phyloP scores from a whole-genome alignment of 92 coral and sea anemone genomes.

The Paramuricea clavata region DNA sequence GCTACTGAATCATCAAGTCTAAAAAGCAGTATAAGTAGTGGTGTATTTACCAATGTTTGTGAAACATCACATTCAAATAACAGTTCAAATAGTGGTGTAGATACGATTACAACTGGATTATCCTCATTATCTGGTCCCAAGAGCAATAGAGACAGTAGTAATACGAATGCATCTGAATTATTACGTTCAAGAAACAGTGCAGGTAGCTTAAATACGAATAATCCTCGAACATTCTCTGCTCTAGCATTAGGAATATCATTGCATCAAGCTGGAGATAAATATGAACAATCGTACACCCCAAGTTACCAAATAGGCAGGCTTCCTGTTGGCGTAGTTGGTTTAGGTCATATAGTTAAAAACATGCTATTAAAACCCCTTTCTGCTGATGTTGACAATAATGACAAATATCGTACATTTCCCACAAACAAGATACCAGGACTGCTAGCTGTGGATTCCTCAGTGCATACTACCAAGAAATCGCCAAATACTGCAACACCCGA shows the following conservation, averaged over 20 bases:
- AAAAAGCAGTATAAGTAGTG: slow-evolving; percentile 3
- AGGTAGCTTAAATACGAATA: background rate
- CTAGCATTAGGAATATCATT: slow-evolving; percentile 23
- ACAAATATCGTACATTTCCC: slow-evolving; percentile 14
- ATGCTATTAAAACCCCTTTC: slow-evolving; percentile 25
- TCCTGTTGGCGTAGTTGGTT: background rate
- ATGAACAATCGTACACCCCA: slow-evolving; percentile 49
- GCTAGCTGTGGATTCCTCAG: background rate
- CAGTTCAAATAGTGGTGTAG: slow-evolving; percentile 8
- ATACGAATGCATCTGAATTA: background rate
- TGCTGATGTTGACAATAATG: slow-evolving; percentile 26
- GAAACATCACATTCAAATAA: background rate
- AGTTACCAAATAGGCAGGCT: background rate
- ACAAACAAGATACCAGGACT: background rate
- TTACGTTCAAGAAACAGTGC: background rate
- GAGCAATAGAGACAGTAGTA: background rate
- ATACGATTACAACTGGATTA: background rate
- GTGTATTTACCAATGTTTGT: background rate
- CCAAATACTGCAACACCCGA: background rate
- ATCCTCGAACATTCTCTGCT: background rate
- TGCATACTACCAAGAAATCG: background rate
- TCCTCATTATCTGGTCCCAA: background rate
- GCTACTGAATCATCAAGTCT: background rate
- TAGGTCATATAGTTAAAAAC: background rate
- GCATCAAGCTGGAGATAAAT: slow-evolving; percentile 40